Evolutionary conservation across 2,888 invertebrate genomes (phyloP).

Genomic region (Selenia dentaria): DNA sequence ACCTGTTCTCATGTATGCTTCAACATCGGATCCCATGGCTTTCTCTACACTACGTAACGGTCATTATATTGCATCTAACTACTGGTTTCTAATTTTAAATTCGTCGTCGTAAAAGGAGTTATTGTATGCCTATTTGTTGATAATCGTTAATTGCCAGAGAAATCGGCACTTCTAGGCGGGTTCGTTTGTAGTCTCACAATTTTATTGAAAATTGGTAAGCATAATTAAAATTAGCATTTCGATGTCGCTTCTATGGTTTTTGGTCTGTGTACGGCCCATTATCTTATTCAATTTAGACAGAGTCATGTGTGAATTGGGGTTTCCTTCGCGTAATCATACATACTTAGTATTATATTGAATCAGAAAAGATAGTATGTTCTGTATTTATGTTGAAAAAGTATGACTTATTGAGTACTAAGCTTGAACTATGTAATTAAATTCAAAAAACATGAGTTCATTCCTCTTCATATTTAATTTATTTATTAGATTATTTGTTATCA

Average conservation of each 20-base stretch:
- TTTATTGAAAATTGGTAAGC: slow-evolving; percentile 31
- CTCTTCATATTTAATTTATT: too few relatives aligned
- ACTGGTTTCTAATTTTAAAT: slow-evolving; percentile 39
- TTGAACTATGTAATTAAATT: too few relatives aligned
- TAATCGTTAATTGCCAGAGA: slow-evolving; percentile 33
- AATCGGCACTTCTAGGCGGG: slow-evolving; percentile 26
- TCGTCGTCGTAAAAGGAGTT: slow-evolving; percentile 35
- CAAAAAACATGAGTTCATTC: too few relatives aligned
- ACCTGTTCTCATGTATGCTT: slow-evolving; percentile 5
- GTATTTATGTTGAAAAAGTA: too few relatives aligned
- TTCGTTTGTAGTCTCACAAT: slow-evolving; percentile 19
- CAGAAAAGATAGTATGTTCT: too few relatives aligned
- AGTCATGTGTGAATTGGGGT: slow-evolving; percentile 61
- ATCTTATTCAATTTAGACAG: slow-evolving; percentile 77
- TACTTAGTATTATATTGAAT: slow-evolving; percentile 8
- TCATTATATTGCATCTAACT: slow-evolving; percentile 34
- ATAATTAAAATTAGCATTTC: slow-evolving; percentile 45
- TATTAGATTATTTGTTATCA: too few relatives aligned
- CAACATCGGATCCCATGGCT: slow-evolving; percentile 21
- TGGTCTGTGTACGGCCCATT: slow-evolving; percentile 62
- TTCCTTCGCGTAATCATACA: slow-evolving; percentile 53
- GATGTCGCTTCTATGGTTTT: slow-evolving; percentile 45
- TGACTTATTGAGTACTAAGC: too few relatives aligned
- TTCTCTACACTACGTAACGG: slow-evolving; percentile 32
- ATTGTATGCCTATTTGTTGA: slow-evolving; percentile 31